These are phyloP conservation scores for Coecobrya sp. DNA, from an alignment of 2,888 invertebrate genomes.

Conservation along the genomic window DNA sequence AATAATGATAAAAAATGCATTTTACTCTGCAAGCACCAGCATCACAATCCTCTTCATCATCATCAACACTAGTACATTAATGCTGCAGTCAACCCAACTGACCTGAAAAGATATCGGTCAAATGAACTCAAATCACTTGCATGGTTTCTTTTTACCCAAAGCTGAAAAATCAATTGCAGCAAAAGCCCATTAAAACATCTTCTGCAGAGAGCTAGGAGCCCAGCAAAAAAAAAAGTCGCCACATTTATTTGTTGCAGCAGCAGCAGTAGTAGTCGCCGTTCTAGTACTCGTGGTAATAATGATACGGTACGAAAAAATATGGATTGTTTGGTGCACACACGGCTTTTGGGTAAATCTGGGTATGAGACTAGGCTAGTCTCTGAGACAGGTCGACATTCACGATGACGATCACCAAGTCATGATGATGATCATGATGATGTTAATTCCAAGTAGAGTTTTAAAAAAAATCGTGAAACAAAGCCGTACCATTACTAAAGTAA, in stretches of 20 bases:
- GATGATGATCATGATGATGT: constrained; percentile 25
- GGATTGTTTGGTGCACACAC: constrained; percentile 9
- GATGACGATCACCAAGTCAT: constrained; percentile 38
- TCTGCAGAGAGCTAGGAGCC: not conserved
- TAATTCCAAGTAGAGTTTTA: constrained; percentile 67
- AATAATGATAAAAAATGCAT: constrained; percentile 43
- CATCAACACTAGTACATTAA: too few species aligned
- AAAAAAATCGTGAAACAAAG: constrained; percentile 70
- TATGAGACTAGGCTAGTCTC: not conserved
- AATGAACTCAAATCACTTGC: constrained; percentile 61
- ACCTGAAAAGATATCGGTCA: constrained; percentile 82
- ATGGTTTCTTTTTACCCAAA: constrained; percentile 49
- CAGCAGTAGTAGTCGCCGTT: not conserved
- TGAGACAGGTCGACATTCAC: constrained; percentile 61
- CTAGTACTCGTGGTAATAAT: constrained; percentile 38
- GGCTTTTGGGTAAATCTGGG: constrained; percentile 35
- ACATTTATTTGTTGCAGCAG: not conserved
- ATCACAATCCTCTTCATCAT: constrained; percentile 69
- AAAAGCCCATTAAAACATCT: constrained; percentile 62
- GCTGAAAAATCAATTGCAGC: constrained; percentile 51
- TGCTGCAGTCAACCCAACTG: constrained; percentile 71
- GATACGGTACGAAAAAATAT: constrained; percentile 16
- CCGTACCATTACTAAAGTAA: constrained; percentile 11
- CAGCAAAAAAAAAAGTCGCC: constrained; percentile 55
- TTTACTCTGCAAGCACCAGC: not conserved